Evolutionary conservation across 2,797 vertebrate species (phyloP).

Genomic region (Halcyon chelicuti): DNA sequence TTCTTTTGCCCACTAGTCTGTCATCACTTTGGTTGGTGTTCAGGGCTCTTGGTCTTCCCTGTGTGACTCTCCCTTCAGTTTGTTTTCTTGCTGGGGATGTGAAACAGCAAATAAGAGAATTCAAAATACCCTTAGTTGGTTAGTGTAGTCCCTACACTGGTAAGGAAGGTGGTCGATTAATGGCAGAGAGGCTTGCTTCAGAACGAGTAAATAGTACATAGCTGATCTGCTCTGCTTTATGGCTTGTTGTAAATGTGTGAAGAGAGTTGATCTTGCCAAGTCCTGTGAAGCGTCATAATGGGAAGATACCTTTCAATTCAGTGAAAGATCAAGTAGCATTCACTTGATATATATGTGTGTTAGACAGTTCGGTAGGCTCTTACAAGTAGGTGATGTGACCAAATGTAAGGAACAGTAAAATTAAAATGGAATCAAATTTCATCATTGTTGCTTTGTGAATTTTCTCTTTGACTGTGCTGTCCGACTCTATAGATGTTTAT

Average conservation of each 20-base stretch:
- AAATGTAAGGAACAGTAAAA: not conserved
- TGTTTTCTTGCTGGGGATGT: not conserved
- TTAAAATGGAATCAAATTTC: not conserved
- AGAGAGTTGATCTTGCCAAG: not conserved
- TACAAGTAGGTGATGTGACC: not conserved
- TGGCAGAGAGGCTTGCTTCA: not conserved
- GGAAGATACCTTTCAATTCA: not conserved
- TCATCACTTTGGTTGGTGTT: not conserved
- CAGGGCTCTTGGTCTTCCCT: not conserved
- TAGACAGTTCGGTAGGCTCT: not conserved
- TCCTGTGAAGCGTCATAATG: not conserved
- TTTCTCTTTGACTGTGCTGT: not conserved
- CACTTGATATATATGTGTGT: not conserved
- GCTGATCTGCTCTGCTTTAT: not conserved
- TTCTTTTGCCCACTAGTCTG: not conserved
- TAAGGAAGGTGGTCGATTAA: not conserved
- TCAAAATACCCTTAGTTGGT: not conserved
- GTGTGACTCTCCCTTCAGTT: accelerated
- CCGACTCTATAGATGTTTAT: not conserved
- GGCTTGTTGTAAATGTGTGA: not conserved
- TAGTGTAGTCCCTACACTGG: not conserved
- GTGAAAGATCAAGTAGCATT: not conserved
- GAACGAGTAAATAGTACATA: not conserved
- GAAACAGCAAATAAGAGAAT: not conserved
- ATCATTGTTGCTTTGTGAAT: not conserved